A percentile compares a stretch with the other conserved stretches of the same genome.
These are phyloP conservation scores for Gari tellinella DNA, from an alignment of 2,888 invertebrate genomes.

Conservation along the genomic window DNA sequence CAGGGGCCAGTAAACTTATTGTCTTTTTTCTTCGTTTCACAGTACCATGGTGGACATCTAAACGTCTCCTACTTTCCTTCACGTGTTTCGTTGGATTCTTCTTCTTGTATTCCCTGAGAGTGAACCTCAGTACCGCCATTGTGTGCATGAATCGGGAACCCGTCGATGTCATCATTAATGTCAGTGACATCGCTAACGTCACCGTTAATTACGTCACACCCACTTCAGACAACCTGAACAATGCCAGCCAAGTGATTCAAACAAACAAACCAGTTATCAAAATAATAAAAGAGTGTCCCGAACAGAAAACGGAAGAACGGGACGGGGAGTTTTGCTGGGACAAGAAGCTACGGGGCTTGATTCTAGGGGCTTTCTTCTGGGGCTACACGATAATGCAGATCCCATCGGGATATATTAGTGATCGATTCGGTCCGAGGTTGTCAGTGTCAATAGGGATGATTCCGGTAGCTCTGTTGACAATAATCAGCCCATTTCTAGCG, in stretches of 20 bases:
- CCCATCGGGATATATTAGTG: conserved; percentile 72
- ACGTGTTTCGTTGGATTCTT: conserved; percentile 85
- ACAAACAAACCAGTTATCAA: too few relatives aligned
- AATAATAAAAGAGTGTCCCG: conserved; percentile 7
- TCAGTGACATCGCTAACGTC: not conserved
- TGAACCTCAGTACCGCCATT: conserved; percentile 86
- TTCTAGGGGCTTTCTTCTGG: conserved; percentile 78
- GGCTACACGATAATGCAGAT: conserved; percentile 76
- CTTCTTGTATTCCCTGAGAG: conserved; percentile 88
- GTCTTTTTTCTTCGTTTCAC: conserved; percentile 8
- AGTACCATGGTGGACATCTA: conserved; percentile 81
- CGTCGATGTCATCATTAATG: not conserved
- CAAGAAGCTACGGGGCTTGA: conserved; percentile 68
- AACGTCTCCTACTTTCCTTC: conserved; percentile 76
- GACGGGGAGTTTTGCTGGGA: conserved; percentile 69
- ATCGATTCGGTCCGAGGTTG: conserved; percentile 68
- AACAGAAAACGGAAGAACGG: conserved; percentile 19
- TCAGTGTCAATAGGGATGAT: conserved; percentile 70
- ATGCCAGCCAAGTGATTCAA: too few relatives aligned
- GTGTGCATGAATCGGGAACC: conserved; percentile 85
- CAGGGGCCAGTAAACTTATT: not conserved
- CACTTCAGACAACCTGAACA: too few relatives aligned
- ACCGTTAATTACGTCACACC: not conserved
- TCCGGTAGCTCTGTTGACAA: conserved; percentile 66
- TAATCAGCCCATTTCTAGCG: conserved; percentile 68